Evolutionary conservation across 2,113 vertebrate species (phyloP), one percentile per base, ranked within the genome.

Genomic region (Crypturellus undulatus): DNA sequence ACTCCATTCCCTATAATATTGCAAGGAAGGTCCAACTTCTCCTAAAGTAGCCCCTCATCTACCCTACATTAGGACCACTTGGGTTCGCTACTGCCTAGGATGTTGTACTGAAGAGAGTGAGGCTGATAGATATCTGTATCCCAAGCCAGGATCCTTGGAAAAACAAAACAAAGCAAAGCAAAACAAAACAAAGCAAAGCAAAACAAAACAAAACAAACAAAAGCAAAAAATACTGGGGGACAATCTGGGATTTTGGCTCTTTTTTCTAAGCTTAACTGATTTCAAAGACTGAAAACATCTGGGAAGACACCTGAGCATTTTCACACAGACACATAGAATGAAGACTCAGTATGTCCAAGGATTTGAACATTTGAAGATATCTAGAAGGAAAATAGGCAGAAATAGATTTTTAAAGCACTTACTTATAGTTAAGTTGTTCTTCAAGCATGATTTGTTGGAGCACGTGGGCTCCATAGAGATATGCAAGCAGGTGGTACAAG

Each of bases 251-350:
- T 49, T 83, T 21, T 69, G 65, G 43, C 63, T 82, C 67, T 86
- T 52, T 20, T 77, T 86, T 47, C 18, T 51, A 56, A 2, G 7
- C 15, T 52, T 69, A 91, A 58, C 34, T 88, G 4, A 10, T 73
- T 89, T 64, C 36, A 79, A 89, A 73, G 54, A 49, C 38, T 42
- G 42, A 30, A 81, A 81, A n/a, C 54, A 0, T 63, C 73, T 80
- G 43, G 8, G 4, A 14, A 72, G 43, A 77, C n/a, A 24, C 1
- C 1, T 0, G 5, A 73, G 8, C 12, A 1, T 40, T 30, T 92
- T 89, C 16, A 11, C 28, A 69, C 21, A 62, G 38, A 19, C 12
- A 54, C 9, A 12, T 17, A 40, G 22, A 24, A 40, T 58, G 14
- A 20, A 6, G 5, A 67, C 51, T 77, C 22, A 52, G 4, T 38